These are phyloP conservation scores for Psylliodes chrysocephalus DNA, from an alignment of 2,888 invertebrate genomes.

Conservation along the genomic window DNA sequence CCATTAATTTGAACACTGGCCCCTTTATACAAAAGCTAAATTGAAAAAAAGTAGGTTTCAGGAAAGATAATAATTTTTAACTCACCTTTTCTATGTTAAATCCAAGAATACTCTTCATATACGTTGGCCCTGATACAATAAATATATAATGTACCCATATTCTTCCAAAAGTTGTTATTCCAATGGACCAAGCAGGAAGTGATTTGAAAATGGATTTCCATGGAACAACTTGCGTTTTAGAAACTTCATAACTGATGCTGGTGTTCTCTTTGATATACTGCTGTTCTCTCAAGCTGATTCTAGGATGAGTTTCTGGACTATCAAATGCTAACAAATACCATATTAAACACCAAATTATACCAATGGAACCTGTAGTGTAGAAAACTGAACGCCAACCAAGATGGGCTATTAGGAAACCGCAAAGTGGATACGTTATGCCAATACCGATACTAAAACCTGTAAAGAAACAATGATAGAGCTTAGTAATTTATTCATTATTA, in stretches of 20 bases:
- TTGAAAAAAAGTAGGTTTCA: too few relatives aligned
- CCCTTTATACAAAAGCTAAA: too few relatives aligned
- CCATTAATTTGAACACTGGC: too few relatives aligned
- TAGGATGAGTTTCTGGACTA: constrained; percentile 74
- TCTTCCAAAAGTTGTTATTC: constrained; percentile 78
- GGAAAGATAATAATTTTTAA: too few relatives aligned
- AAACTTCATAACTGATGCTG: constrained; percentile 65
- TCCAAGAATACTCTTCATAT: constrained; percentile 76
- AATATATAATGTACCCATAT: constrained; percentile 81
- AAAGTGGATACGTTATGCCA: constrained; percentile 76
- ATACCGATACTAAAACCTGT: constrained; percentile 79
- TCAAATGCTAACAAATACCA: constrained; percentile 78
- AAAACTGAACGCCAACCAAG: constrained; percentile 77
- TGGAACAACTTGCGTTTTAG: constrained; percentile 69
- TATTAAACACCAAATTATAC: constrained; percentile 72
- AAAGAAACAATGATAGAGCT: too few relatives aligned
- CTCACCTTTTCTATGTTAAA: constrained; percentile 73
- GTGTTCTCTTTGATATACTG: constrained; percentile 73
- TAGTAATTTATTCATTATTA: too few relatives aligned
- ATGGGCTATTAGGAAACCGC: constrained; percentile 75
- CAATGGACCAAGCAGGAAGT: constrained; percentile 76
- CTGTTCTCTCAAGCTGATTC: constrained; percentile 73
- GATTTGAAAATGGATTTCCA: constrained; percentile 74
- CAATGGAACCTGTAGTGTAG: constrained; percentile 75
- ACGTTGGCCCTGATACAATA: constrained; percentile 76